Base-by-base conservation (phyloP, 2,888 invertebrate species). In the Tiphia femorata region DNA sequence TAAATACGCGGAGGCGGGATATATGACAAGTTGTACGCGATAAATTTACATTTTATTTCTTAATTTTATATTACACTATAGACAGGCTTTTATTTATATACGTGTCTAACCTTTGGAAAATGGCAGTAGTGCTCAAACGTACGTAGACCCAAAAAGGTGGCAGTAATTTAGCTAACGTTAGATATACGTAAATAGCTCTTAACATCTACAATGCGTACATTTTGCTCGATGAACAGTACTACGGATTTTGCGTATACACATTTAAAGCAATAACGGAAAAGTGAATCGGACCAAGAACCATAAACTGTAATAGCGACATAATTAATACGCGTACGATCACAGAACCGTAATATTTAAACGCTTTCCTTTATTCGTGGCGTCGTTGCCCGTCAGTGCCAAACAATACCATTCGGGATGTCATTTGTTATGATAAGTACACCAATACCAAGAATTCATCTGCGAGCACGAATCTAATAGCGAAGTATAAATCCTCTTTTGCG, bases 41-140 rank as follows among this genome's bases (percentile, higher is more conserved):
- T 69, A 66, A 58, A 75, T 77, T 67, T 71, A 68, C 70, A 75
- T 62, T 70, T 73, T 69, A 71, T 69, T 70, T 61, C 21, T 64
- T 51, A 60, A 52, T 54, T 53, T 66, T 69, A 71, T 68, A 73
- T 74, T 78, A 74, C 72, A 76, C 66, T 75, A 77, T 76, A 71
- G 72, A 77, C 75, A 75, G 64, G 66, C 67, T 77, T 71, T 54
- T 52, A 52, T 70, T 62, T 51, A 56, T 58, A 52, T 68, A 72
- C 53, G 62, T 66, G 55, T 74, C 64, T 71, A 68, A 70, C 44
- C 58, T 69, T 73, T 77, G 70, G 74, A 79, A 78, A 79, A 79
- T 80, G 80, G 80, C 80, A 80, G 80, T 80, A 75, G 74, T 78
- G 75, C 76, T 76, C 71, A 77, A 79, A 76, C 67, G 73, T 77